phyloP scores from a whole-genome alignment of 1,140 invertebrate genomes.

The Paramacrobiotus metropolitanus region DNA sequence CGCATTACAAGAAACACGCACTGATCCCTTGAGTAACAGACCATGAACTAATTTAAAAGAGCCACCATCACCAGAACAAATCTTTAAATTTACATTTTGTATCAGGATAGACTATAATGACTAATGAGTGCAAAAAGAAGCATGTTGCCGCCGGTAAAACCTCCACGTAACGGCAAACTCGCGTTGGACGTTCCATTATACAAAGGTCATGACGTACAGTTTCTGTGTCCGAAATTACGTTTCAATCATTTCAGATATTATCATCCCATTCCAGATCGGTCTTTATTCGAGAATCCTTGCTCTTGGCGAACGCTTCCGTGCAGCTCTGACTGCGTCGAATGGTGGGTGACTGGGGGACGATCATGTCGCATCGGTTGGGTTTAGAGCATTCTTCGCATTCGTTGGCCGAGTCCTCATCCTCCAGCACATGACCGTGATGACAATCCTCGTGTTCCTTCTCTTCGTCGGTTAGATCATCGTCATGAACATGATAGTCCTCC shows the following conservation, averaged over 20 bases:
- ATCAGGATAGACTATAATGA: too few relatives aligned
- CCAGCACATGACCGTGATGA: slow-evolving; percentile 14
- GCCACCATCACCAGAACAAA: too few relatives aligned
- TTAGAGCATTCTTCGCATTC: slow-evolving; percentile 22
- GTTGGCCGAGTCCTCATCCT: slow-evolving; percentile 20
- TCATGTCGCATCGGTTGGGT: slow-evolving; percentile 24
- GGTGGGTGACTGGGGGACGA: neutral
- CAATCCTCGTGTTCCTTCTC: slow-evolving; percentile 23
- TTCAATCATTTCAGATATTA: slow-evolving; percentile 6
- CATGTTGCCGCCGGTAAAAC: too few relatives aligned
- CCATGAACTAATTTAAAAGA: too few relatives aligned
- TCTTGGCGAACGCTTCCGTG: slow-evolving; percentile 13
- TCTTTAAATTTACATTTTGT: too few relatives aligned
- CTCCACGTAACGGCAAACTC: too few relatives aligned
- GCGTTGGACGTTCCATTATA: too few relatives aligned
- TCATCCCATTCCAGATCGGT: slow-evolving; percentile 38
- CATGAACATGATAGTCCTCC: slow-evolving; percentile 26
- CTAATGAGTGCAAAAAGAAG: too few relatives aligned
- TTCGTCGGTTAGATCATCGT: slow-evolving; percentile 33
- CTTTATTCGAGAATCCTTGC: slow-evolving; percentile 16
- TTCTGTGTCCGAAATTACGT: too few relatives aligned
- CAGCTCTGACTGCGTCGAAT: neutral
- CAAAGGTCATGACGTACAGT: too few relatives aligned
- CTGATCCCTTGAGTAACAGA: too few relatives aligned
- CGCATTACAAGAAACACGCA: too few relatives aligned